A percentile compares a stretch with the other conserved stretches of the same genome.
Conservation (phyloP, 2,797 vertebrate species). For the Onychomys leucogaster region DNA sequence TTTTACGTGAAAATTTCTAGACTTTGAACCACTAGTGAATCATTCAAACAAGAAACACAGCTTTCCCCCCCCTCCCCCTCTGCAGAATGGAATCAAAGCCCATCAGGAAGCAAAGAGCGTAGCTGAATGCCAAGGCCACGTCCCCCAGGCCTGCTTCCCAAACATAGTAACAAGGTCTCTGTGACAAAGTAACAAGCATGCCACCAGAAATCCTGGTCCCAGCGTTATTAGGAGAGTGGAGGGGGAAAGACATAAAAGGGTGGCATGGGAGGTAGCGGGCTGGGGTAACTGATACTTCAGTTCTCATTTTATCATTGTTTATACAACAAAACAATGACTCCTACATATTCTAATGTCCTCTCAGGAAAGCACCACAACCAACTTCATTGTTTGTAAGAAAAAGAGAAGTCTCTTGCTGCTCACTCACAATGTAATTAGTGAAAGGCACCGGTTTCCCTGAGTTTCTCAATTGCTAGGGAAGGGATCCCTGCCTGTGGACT, state of each 20-base stretch:
- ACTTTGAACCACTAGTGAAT: conserved; percentile 19
- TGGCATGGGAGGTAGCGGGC: neutral
- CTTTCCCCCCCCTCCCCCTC: too few relatives aligned
- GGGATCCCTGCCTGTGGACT: neutral
- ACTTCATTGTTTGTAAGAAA: neutral
- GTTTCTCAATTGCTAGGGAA: conserved; percentile 5
- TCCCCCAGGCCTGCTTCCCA: neutral
- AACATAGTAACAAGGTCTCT: neutral
- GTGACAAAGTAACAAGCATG: neutral
- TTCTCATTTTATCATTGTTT: conserved; percentile 30
- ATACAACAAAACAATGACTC: neutral
- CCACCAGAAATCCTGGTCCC: neutral
- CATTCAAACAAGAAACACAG: neutral
- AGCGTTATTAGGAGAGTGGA: neutral
- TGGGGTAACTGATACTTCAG: neutral
- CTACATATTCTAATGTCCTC: neutral
- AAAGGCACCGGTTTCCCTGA: neutral
- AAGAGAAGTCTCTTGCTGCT: neutral
- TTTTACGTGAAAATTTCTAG: neutral
- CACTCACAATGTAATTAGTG: neutral
- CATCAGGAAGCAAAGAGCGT: neutral
- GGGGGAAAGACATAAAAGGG: neutral
- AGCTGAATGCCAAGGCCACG: neutral
- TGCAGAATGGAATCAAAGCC: neutral
- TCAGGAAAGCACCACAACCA: conserved; percentile 53